Evolutionary conservation across 2,888 invertebrate species (phyloP).

Genomic region (Polia nebulosa): DNA sequence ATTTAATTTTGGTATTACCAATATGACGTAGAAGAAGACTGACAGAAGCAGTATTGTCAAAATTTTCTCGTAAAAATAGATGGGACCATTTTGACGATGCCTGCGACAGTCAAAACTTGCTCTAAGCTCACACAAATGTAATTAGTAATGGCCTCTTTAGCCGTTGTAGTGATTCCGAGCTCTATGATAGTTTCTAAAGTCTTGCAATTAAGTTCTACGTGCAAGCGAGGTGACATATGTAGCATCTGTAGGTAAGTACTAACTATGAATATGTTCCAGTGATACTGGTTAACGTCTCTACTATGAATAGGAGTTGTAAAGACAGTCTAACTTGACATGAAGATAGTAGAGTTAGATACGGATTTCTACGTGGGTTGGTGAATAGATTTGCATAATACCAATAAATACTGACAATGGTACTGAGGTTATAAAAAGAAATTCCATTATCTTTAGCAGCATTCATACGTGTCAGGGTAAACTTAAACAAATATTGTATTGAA

Average conservation of each 20-base stretch:
- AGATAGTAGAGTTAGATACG: not conserved
- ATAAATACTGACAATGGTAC: not conserved
- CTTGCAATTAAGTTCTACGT: slow-evolving; percentile 50
- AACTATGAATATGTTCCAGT: slow-evolving; percentile 10
- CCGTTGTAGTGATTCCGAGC: not conserved
- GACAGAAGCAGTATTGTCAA: no score
- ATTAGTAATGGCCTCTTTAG: not conserved
- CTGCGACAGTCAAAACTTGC: no score
- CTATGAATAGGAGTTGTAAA: slow-evolving; percentile 1
- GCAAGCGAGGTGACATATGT: slow-evolving; percentile 24
- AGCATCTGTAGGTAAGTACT: slow-evolving; percentile 12
- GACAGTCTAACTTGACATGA: not conserved
- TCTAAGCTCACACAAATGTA: not conserved
- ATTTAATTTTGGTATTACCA: no score
- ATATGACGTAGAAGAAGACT: no score
- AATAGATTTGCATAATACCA: slow-evolving; percentile 1
- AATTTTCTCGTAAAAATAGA: no score
- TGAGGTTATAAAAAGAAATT: not conserved
- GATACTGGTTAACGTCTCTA: not conserved
- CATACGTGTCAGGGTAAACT: not conserved
- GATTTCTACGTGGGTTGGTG: not conserved
- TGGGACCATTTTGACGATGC: no score
- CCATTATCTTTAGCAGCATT: not conserved
- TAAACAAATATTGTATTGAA: not conserved
- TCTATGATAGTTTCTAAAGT: slow-evolving; percentile 4